phyloP scores from a whole-genome alignment of 2,888 invertebrate genomes.

The Odiellus spinosus region DNA sequence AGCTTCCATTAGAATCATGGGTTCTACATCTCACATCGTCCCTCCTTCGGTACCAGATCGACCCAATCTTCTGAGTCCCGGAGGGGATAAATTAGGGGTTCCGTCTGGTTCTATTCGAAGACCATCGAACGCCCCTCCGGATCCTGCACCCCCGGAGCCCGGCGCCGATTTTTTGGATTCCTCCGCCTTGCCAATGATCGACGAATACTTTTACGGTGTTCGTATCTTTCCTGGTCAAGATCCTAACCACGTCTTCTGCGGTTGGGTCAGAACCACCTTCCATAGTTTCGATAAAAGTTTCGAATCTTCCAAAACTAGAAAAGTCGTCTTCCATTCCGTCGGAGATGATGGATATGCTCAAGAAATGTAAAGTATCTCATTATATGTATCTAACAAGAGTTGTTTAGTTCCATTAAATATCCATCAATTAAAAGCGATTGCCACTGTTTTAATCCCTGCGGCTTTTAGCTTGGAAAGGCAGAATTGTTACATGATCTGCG shows the following conservation, averaged over 20 bases:
- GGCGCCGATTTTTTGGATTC: constrained; percentile 40
- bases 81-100: constrained; percentile 1
- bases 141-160: constrained; percentile 12
- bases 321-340: constrained; percentile 45
- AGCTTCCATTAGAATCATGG: constrained; percentile 1
- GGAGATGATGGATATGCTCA: constrained; percentile 10
- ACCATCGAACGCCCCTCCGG: constrained; percentile 9
- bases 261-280: constrained; percentile 98
- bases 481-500: constrained; percentile 93
- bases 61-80: constrained; percentile 32
- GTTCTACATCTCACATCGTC: constrained; percentile 32
- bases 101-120: constrained; percentile 14
- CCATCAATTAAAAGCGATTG: neutral
- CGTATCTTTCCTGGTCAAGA: constrained; percentile 85
- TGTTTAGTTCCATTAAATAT: constrained; percentile 21
- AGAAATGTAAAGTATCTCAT: constrained; percentile 22
- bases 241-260: constrained; percentile 84
- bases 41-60: constrained; percentile 48
- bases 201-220: constrained; percentile 87
- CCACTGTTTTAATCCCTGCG: neutral
- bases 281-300: constrained; percentile 36
- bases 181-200: constrained; percentile 75
- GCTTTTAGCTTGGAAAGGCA: constrained; percentile 65
- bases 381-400: no score
- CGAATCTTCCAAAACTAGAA: constrained; percentile 68